Conservation (phyloP, 2,797 vertebrate species). For the Pipistrellus nathusii region DNA sequence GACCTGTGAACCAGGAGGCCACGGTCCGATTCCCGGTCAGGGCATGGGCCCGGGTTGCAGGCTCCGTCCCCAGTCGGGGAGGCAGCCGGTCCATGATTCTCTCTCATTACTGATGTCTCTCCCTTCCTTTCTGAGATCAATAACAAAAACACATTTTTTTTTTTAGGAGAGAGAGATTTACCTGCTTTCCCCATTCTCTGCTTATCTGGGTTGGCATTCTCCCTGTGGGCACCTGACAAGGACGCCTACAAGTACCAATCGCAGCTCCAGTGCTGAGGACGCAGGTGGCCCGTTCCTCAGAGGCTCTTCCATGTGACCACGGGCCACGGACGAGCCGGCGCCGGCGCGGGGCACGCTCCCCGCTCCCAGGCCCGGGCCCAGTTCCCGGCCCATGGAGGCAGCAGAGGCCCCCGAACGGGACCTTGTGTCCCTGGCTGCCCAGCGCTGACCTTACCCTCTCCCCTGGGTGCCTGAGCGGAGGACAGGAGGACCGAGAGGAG, state of each 20-base stretch:
- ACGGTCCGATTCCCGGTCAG: too few relatives aligned
- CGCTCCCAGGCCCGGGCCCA: too few relatives aligned
- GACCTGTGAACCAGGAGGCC: too few relatives aligned
- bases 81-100: too few relatives aligned
- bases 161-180: neutral
- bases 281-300: conserved; percentile 10
- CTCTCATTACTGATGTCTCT: too few relatives aligned
- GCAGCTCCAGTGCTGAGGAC: conserved; percentile 35
- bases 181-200: neutral
- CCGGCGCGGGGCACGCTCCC: neutral
- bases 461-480: neutral
- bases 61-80: too few relatives aligned
- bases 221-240: conserved; percentile 24
- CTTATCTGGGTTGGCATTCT: neutral
- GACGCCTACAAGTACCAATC: neutral
- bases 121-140: too few relatives aligned
- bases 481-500: neutral
- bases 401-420: neutral
- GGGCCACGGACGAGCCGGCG: neutral
- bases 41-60: too few relatives aligned
- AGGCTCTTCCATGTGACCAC: conserved; percentile 54
- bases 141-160: too few relatives aligned
- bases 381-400: neutral
- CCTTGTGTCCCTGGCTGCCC: neutral
- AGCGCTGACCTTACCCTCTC: neutral